Base-by-base conservation (phyloP, 2,113 vertebrate species). In the Rallus limicola region DNA sequence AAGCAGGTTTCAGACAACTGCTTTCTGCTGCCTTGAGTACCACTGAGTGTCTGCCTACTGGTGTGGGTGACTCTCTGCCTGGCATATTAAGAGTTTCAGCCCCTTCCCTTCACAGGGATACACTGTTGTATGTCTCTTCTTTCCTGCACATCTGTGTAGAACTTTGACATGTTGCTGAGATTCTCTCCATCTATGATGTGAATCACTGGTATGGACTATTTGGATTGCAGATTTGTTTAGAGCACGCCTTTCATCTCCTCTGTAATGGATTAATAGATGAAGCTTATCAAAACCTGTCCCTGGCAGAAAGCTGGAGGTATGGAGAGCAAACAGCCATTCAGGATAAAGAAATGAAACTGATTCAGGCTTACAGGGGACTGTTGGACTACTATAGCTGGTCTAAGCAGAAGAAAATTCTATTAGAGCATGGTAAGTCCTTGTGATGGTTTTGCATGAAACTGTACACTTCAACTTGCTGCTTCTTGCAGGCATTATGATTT, bases 231-330 rank as follows among this genome's bases (percentile, higher is more conserved):
- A 97, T 99, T 69, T 98, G 97, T 88, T 94, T 99, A 94, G 99
- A 99, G 69, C 99, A 99, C 7, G 83, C 96, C 3, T 98, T 99
- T 79, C 98, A 98, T 82, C 98, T 99, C n/a, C 69, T 99, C 85
- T 97, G 98, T 53, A 97, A 98, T 1, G 98, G 98, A 26, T 94
- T 97, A 80, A 55, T 98, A 36, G 97, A 99, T 20, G 98, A 99
- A 11, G 99, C 99, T 7, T 98, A 98, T 76, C 97, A 95, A 64
- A 98, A 97, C 69, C 96, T 99, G 38, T 97, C 96, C 34, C 36
- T 97, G 2, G 98, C 98, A 34, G 98, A 99, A 88, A 98, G 98
- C 55, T 99, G 99, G 99, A 97, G 99, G 55, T 97, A 98, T 1
- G 99, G 99, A 52, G 98, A 98, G 33, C 97, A 97, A 90, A 97